These are phyloP conservation scores for Aphidius colemani DNA, from an alignment of 2,888 invertebrate species.

Conservation along the genomic window DNA sequence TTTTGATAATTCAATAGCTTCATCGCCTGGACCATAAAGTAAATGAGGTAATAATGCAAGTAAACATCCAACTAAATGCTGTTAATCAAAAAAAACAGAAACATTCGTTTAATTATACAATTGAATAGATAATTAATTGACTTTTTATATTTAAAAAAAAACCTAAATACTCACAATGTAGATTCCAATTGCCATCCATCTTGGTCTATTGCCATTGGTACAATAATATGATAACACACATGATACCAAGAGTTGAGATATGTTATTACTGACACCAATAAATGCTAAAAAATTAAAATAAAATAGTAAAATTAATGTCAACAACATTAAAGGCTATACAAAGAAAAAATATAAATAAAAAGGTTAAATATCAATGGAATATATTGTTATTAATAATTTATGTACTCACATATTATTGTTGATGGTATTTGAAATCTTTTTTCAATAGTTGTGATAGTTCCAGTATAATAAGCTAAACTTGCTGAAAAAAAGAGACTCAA, in stretches of 20 bases:
- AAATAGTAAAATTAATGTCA: not conserved
- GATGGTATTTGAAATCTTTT: constrained; percentile 76
- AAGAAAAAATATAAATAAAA: constrained; percentile 1
- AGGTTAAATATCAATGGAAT: not conserved
- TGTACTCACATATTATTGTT: constrained; percentile 67
- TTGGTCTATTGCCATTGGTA: constrained; percentile 72
- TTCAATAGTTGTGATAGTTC: constrained; percentile 74
- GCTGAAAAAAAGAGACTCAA: constrained; percentile 73
- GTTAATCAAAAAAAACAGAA: constrained; percentile 16
- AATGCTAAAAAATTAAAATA: constrained; percentile 60
- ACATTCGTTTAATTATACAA: not conserved
- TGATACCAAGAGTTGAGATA: constrained; percentile 72
- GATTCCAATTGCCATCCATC: constrained; percentile 72
- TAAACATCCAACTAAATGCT: constrained; percentile 68
- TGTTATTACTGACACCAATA: constrained; percentile 75
- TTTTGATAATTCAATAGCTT: constrained; percentile 67
- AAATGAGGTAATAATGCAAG: constrained; percentile 72
- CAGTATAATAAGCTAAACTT: constrained; percentile 73
- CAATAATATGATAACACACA: constrained; percentile 72
- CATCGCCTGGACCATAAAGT: constrained; percentile 71
- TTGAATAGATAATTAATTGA: not conserved
- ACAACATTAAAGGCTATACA: not conserved
- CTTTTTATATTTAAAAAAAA: not conserved
- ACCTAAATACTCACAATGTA: constrained; percentile 57
- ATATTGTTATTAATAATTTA: not conserved